These are phyloP conservation scores for Argyrosomus regius DNA, from an alignment of 2,797 vertebrate genomes.

Conservation along the genomic window DNA sequence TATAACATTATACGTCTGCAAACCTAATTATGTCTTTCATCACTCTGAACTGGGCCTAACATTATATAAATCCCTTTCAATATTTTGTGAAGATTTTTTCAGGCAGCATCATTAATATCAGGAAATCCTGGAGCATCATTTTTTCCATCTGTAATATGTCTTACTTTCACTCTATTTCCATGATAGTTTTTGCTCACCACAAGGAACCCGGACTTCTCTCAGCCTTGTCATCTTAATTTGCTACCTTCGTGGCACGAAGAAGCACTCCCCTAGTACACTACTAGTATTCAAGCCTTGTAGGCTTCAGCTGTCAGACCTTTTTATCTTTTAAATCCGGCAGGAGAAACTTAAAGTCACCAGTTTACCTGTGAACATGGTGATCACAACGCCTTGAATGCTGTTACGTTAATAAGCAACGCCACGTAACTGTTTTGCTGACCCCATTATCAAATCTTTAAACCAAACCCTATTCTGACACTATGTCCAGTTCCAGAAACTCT, in stretches of 20 bases:
- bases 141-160: slow-evolving; percentile 63
- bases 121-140: slow-evolving; percentile 35
- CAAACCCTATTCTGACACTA: neutral
- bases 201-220: slow-evolving; percentile 46
- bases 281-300: slow-evolving; percentile 18
- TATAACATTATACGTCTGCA: slow-evolving; percentile 26
- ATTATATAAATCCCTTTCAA: slow-evolving; percentile 38
- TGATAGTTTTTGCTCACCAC: slow-evolving; percentile 45
- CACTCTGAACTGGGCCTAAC: slow-evolving; percentile 27
- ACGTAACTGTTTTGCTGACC: neutral
- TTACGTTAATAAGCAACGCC: neutral
- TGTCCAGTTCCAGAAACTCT: neutral
- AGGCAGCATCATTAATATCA: slow-evolving; percentile 44
- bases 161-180: slow-evolving; percentile 51
- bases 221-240: slow-evolving; percentile 43
- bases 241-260: slow-evolving; percentile 31
- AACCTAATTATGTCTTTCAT: slow-evolving; percentile 39
- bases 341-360: neutral
- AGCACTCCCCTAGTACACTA: neutral
- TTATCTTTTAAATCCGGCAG: slow-evolving; percentile 25
- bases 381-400: neutral
- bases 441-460: neutral
- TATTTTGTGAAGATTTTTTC: slow-evolving; percentile 34
- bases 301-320: slow-evolving; percentile 1
- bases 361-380: neutral